Conservation (phyloP, 2,888 invertebrate genomes). For the Nemotelus nigrinus region DNA sequence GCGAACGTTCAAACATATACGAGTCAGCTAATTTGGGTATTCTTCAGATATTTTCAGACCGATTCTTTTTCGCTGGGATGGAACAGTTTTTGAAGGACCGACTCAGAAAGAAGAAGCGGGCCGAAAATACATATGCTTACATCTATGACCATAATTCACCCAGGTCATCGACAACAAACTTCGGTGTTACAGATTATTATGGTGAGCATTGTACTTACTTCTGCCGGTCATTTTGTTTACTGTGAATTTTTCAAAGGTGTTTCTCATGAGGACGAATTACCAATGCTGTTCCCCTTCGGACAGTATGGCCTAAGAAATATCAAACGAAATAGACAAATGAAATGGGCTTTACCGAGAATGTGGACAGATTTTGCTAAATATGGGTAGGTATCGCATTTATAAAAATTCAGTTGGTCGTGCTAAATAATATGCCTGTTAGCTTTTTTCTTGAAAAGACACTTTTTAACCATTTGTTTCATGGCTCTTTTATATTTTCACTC, state of each 20-base stretch:
- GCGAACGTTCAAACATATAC: too few relatives aligned
- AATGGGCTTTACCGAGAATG: background rate
- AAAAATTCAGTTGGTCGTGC: too few relatives aligned
- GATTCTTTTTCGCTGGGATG: slow-evolving; percentile 7
- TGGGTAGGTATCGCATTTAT: background rate
- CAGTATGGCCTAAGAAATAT: background rate
- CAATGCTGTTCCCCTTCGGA: background rate
- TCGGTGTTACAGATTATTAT: background rate
- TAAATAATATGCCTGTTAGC: too few relatives aligned
- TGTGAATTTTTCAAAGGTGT: background rate
- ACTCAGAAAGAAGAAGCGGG: background rate
- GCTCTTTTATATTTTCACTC: too few relatives aligned
- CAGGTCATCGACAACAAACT: background rate
- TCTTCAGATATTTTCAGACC: slow-evolving; percentile 19
- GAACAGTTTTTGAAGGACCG: slow-evolving; percentile 1
- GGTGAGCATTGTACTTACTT: background rate
- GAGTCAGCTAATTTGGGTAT: background rate
- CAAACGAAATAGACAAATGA: background rate
- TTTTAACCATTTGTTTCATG: too few relatives aligned
- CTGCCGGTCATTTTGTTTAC: background rate
- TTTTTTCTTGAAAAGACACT: too few relatives aligned
- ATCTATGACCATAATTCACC: slow-evolving; percentile 19
- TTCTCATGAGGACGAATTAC: background rate
- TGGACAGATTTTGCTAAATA: background rate
- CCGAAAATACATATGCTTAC: slow-evolving; percentile 14